Percentiles rank a stretch among this genome's conserved stretches.
Evolutionary conservation across 2,113 vertebrate species (phyloP).

Genomic region (Casuarius casuarius): DNA sequence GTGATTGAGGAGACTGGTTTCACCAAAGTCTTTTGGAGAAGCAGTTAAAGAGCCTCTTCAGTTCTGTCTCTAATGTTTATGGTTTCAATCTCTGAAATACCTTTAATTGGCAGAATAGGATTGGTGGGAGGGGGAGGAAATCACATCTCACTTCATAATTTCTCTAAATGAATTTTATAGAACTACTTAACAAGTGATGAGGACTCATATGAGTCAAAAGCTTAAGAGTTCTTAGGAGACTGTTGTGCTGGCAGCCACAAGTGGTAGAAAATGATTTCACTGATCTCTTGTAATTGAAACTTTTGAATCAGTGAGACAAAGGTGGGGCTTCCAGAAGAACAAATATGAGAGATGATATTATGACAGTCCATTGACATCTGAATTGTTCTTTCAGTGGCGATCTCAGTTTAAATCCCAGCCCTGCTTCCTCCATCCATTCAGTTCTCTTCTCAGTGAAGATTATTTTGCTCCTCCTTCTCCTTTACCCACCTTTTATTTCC

Average conservation of each 20-base stretch:
- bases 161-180: not conserved
- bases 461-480: not conserved
- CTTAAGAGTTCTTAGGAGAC: not conserved
- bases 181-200: not conserved
- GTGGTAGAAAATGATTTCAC: not conserved
- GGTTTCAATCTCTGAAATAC: not conserved
- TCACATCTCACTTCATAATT: not conserved
- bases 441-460: not conserved
- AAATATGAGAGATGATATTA: not conserved
- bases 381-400: not conserved
- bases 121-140: not conserved
- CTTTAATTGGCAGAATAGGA: not conserved
- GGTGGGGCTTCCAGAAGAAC: not conserved
- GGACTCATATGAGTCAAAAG: not conserved
- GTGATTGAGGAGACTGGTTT: not conserved
- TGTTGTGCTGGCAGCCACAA: fast-evolving
- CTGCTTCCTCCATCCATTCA: not conserved
- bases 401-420: not conserved
- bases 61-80: not conserved
- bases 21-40: not conserved
- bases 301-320: not conserved
- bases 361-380: not conserved
- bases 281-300: not conserved
- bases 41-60: not conserved
- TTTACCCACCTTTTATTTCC: not conserved